These are phyloP conservation scores for Galeopterus variegatus DNA, from an alignment of 2,113 vertebrate genomes.

Conservation along the genomic window DNA sequence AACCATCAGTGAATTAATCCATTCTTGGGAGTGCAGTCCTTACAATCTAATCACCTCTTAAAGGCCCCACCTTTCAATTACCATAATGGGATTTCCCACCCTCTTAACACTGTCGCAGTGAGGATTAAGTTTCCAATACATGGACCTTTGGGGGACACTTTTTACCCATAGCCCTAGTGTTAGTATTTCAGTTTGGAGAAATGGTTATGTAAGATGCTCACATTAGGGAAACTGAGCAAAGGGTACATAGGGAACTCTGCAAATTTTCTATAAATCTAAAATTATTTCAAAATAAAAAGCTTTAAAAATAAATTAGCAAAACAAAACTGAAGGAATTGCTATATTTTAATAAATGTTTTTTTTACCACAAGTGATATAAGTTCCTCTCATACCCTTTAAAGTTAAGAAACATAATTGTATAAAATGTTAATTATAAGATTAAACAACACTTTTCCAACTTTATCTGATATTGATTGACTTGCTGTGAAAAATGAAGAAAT, in stretches of 20 bases:
- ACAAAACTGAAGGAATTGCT: constrained; percentile 28
- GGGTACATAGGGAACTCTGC: not conserved
- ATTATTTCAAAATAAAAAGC: not conserved
- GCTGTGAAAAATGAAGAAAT: constrained; percentile 4
- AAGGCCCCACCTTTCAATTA: too few species aligned
- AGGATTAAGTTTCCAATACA: too few species aligned
- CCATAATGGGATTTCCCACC: too few species aligned
- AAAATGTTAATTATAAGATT: constrained; percentile 53
- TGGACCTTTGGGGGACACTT: too few species aligned
- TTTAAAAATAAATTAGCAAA: not conserved
- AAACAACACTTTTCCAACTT: not conserved
- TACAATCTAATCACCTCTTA: too few species aligned
- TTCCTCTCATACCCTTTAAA: not conserved
- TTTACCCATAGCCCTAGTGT: too few species aligned
- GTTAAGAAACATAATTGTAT: not conserved
- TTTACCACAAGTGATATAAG: not conserved
- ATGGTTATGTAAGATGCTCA: not conserved
- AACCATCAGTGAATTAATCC: too few species aligned
- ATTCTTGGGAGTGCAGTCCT: too few species aligned
- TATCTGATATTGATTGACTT: not conserved
- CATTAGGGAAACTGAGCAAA: not conserved
- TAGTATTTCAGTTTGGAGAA: not conserved
- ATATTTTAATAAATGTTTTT: not conserved
- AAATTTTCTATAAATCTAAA: not conserved
- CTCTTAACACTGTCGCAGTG: too few species aligned